Evolutionary conservation across 2,113 vertebrate genomes (phyloP).

Genomic region (Phocoena sinus): DNA sequence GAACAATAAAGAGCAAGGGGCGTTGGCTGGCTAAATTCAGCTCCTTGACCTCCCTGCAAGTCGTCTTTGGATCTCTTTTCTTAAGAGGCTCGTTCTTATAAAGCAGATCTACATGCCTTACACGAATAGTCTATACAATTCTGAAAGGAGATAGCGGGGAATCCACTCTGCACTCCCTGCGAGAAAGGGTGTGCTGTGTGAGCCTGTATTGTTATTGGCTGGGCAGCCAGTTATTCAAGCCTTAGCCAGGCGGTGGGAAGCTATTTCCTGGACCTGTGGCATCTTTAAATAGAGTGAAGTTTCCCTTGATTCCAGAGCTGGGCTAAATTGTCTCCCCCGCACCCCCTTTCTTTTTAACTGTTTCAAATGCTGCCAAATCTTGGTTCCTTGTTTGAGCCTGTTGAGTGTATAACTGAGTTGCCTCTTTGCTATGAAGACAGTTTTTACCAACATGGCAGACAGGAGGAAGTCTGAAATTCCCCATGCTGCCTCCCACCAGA

Average conservation of each 20-base stretch:
- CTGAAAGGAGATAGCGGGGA: not conserved
- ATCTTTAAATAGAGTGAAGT: constrained; percentile 70
- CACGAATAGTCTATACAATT: not conserved
- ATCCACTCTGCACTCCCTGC: not conserved
- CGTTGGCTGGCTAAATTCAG: constrained; percentile 55
- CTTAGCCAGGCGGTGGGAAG: constrained; percentile 40
- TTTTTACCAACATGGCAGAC: constrained; percentile 13
- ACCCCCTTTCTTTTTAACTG: not conserved
- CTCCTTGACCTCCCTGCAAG: constrained; percentile 22
- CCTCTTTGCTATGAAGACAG: not conserved
- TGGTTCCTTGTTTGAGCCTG: constrained; percentile 61
- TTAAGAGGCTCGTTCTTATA: not conserved
- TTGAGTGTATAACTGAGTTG: not conserved
- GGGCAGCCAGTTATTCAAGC: constrained; percentile 27
- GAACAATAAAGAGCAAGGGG: constrained; percentile 68
- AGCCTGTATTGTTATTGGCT: constrained; percentile 63
- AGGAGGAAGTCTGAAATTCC: not conserved
- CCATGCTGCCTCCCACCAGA: not conserved
- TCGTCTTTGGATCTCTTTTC: not conserved
- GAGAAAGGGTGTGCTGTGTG: constrained; percentile 28
- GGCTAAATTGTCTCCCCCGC: not conserved
- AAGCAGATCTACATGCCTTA: not conserved
- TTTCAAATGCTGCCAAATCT: constrained; percentile 47
- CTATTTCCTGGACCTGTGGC: constrained; percentile 72
- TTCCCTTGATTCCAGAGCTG: constrained; percentile 31